Conservation (phyloP, 2,113 vertebrate species). For the Sebastes fasciatus region DNA sequence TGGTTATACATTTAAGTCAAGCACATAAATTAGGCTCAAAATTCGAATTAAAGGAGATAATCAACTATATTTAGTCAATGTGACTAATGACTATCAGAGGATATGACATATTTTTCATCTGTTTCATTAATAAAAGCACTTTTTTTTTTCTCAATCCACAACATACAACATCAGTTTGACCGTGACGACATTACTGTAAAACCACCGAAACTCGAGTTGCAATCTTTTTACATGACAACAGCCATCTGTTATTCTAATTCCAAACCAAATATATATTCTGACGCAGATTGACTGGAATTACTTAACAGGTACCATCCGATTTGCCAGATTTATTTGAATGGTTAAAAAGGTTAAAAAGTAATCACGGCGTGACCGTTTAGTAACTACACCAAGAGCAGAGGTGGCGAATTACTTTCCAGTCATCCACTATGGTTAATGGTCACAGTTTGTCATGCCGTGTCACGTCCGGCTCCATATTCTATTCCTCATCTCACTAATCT, state of each 20-base stretch:
- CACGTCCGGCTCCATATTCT: slow-evolving; percentile 59
- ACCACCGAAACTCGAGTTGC: not conserved
- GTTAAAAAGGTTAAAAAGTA: slow-evolving; percentile 59
- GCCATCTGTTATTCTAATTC: slow-evolving; percentile 22
- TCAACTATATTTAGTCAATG: not conserved
- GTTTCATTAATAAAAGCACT: not conserved
- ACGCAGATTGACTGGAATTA: slow-evolving; percentile 25
- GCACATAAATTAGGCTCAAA: not conserved
- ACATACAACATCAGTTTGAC: not conserved
- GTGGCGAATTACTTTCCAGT: slow-evolving; percentile 43
- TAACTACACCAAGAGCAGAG: slow-evolving; percentile 30
- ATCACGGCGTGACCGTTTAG: slow-evolving; percentile 48
- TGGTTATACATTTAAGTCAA: not conserved
- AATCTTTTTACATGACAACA: not conserved
- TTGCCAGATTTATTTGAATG: slow-evolving; percentile 38
- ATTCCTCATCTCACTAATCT: slow-evolving; percentile 70
- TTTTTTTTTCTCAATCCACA: not conserved
- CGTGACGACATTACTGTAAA: too few relatives aligned
- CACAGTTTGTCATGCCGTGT: slow-evolving; percentile 50
- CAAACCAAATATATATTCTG: slow-evolving; percentile 16
- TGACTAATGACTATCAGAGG: not conserved
- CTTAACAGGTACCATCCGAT: not conserved
- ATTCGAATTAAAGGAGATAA: not conserved
- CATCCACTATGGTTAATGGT: slow-evolving; percentile 50
- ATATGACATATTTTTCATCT: too few relatives aligned